Conservation (phyloP, 1,140 invertebrate species). For the Pseudoatta argentina region DNA sequence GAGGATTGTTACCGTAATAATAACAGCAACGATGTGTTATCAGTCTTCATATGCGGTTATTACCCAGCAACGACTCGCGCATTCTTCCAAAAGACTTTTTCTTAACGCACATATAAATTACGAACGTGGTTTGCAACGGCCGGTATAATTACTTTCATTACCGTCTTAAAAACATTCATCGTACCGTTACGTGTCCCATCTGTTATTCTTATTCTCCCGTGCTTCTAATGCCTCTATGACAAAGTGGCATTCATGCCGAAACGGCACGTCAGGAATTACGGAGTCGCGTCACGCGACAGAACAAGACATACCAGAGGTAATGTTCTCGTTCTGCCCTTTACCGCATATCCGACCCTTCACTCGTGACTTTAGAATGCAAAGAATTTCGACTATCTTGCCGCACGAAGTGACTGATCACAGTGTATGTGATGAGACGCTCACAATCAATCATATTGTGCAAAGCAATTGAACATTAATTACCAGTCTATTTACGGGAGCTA, state of each 20-base stretch:
- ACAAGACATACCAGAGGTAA: conserved; percentile 13
- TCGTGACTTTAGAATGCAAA: conserved; percentile 39
- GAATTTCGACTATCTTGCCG: conserved; percentile 6
- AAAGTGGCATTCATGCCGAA: conserved; percentile 45
- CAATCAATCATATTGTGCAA: conserved; percentile 28
- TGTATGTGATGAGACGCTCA: background rate
- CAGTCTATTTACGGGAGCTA: background rate
- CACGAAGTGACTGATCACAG: conserved; percentile 26
- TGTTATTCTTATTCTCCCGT: conserved; percentile 18
- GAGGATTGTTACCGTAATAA: background rate
- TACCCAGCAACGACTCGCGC: background rate
- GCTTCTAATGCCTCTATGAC: conserved; percentile 34
- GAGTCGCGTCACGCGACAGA: conserved; percentile 42
- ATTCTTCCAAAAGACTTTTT: background rate
- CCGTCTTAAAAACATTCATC: conserved; percentile 21
- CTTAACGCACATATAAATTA: conserved; percentile 23
- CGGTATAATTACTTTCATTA: conserved; percentile 55
- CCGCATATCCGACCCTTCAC: conserved; percentile 27
- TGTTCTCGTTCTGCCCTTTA: conserved; percentile 43
- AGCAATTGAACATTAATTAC: conserved; percentile 26
- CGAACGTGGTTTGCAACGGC: conserved; percentile 2
- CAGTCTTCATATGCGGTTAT: background rate
- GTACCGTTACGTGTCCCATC: conserved; percentile 47
- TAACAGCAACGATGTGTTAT: background rate
- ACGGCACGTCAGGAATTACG: conserved; percentile 44